Percentiles rank a stretch among this genome's conserved stretches.
Evolutionary conservation across 1,140 invertebrate species (phyloP).

Genomic region (Saccostrea glomerata): DNA sequence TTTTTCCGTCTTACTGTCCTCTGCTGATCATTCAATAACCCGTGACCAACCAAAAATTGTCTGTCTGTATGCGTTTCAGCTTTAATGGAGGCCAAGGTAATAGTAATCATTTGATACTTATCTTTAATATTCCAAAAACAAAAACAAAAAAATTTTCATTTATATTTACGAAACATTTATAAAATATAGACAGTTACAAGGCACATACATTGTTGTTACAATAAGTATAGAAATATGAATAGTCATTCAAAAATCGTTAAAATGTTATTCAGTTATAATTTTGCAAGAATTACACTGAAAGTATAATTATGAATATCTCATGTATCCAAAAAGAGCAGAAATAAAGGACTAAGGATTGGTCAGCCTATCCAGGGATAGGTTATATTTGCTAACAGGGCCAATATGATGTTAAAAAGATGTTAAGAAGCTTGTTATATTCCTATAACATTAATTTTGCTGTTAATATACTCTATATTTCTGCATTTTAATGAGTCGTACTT

Average conservation of each 20-base stretch:
- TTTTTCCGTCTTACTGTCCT: too few species aligned
- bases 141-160: background rate
- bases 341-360: too few species aligned
- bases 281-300: background rate
- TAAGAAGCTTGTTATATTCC: too few species aligned
- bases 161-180: too few species aligned
- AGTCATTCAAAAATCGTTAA: background rate
- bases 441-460: too few species aligned
- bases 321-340: background rate
- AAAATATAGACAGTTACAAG: constrained; percentile 21
- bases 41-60: too few species aligned
- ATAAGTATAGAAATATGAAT: constrained; percentile 9
- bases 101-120: background rate
- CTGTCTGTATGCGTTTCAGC: background rate
- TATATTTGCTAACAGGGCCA: too few species aligned
- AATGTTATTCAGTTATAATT: background rate
- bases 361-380: too few species aligned
- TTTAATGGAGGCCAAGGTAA: background rate
- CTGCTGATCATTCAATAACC: too few species aligned
- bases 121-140: background rate
- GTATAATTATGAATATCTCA: background rate
- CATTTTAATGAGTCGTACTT: too few species aligned
- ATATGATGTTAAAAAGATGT: too few species aligned
- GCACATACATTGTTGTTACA: constrained; percentile 10
- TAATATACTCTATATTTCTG: too few species aligned